phyloP scores from a whole-genome alignment of 2,113 vertebrate species.

The Campylomormyrus numenius region DNA sequence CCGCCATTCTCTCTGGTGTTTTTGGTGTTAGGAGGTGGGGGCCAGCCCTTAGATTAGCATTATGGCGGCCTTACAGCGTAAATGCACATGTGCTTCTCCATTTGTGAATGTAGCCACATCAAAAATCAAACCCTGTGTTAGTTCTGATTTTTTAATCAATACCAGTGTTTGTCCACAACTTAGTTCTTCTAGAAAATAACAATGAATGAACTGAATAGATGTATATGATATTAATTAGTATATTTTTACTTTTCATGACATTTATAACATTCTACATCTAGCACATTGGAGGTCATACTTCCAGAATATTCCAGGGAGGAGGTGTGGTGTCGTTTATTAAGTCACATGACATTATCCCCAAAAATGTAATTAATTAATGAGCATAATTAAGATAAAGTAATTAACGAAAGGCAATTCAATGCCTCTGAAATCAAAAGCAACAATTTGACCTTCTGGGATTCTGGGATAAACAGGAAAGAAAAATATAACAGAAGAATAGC shows the following conservation, averaged over 20 bases:
- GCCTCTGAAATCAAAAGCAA: not conserved
- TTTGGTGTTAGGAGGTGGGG: not conserved
- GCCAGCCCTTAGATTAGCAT: constrained; percentile 14
- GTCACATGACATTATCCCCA: not conserved
- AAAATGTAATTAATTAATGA: not conserved
- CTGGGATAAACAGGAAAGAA: not conserved
- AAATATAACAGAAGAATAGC: not conserved
- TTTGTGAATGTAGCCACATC: not conserved
- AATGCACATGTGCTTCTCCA: not conserved
- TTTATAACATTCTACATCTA: not conserved
- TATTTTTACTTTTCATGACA: not conserved
- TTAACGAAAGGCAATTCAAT: not conserved
- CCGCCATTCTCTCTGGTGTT: constrained; percentile 43
- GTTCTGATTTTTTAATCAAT: not conserved
- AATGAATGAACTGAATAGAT: not conserved
- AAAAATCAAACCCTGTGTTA: not conserved
- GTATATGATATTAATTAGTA: not conserved
- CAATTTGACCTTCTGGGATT: not conserved
- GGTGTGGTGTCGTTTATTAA: not conserved
- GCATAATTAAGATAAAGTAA: not conserved
- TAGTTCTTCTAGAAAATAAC: not conserved
- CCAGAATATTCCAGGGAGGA: not conserved
- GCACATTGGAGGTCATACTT: not conserved
- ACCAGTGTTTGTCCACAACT: not conserved
- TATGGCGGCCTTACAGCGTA: too few species aligned